Percentiles rank a stretch among this genome's conserved stretches.
phyloP scores from a whole-genome alignment of 1,140 invertebrate species.

The Glomeris maerens region DNA sequence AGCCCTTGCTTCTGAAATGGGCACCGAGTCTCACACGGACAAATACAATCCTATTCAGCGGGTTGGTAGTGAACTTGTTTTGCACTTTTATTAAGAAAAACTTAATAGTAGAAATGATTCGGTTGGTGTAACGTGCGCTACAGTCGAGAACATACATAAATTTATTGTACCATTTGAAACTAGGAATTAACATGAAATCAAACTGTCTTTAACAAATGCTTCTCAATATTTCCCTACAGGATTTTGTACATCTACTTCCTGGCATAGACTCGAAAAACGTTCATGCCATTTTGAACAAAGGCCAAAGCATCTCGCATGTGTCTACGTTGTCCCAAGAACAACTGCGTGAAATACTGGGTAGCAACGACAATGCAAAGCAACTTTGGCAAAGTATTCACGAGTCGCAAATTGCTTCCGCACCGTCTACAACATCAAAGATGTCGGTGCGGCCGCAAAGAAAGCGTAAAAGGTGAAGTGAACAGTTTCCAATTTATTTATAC shows the following conservation, averaged over 20 bases:
- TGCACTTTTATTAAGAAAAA: too few relatives aligned
- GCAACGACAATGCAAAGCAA: slow-evolving; percentile 28
- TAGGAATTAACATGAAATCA: too few relatives aligned
- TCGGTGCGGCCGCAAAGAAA: too few relatives aligned
- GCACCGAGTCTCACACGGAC: slow-evolving; percentile 41
- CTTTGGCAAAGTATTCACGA: slow-evolving; percentile 34
- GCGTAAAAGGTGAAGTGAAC: too few relatives aligned
- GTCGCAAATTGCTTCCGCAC: too few relatives aligned
- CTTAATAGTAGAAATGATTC: background rate
- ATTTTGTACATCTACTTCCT: slow-evolving; percentile 79
- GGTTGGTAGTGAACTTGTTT: slow-evolving; percentile 14
- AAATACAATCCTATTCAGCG: slow-evolving; percentile 60
- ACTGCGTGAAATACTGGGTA: slow-evolving; percentile 48
- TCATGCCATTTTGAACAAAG: slow-evolving; percentile 56
- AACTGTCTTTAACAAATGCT: too few relatives aligned
- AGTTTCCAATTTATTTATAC: too few relatives aligned
- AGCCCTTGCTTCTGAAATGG: slow-evolving; percentile 20
- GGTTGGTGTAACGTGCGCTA: background rate
- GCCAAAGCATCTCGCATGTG: slow-evolving; percentile 44
- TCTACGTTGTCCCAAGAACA: slow-evolving; percentile 37
- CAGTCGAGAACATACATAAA: too few relatives aligned
- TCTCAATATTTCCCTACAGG: slow-evolving; percentile 35
- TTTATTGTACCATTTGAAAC: too few relatives aligned
- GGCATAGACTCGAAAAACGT: slow-evolving; percentile 81
- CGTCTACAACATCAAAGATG: too few relatives aligned